Evolutionary conservation across 2,888 invertebrate species (phyloP), one percentile per base, ranked within the genome.

Genomic region (Drosophila prolongata): DNA sequence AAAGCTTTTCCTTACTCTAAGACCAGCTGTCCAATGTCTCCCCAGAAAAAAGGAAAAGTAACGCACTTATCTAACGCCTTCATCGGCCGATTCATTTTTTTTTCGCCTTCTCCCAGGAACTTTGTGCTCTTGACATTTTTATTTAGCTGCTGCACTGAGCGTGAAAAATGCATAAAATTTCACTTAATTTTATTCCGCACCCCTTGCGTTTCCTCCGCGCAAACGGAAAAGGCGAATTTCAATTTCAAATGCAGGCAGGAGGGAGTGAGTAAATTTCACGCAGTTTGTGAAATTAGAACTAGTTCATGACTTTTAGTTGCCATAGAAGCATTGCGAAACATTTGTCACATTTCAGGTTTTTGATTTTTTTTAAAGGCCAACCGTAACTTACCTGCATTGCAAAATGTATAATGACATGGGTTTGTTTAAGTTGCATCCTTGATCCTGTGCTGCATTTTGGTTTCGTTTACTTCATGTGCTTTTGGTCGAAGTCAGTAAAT

Each of bases 121-220:
- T 85, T 76, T 76, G 82, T 77, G 79, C 54, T 71, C 73, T 77
- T 83, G 90, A 90, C 89, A 89, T 84, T 89, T 89, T 90, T 89
- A 89, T 90, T 90, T 86, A 88, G 79, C 77, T 77, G 79, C 82
- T 78, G 76, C 68, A 72, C 68, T 57, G 74, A 82, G 77, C 87
- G 85, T 88, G 84, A 87, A 82, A 86, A 87, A 83, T 89, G 88
- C 90, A 89, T 89, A 89, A 89, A 89, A 89, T 86, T 89, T 88
- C 88, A 90, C 89, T 90, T 88, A 80, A 90, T 88, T 83, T 85
- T 71, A 76, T 54, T 40, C 58, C 24, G 35, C 38, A 19, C 50
- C 30, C 43, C 34, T n/a, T 30, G 43, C 38, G 1, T 16, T 40
- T 53, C n/a, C 34, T 3, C 1, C 30, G 30, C 19, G 30, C 13